Evolutionary conservation across 2,888 invertebrate genomes (phyloP), one percentile per base, ranked within the genome.

Genomic region (Drosophila picticornis): DNA sequence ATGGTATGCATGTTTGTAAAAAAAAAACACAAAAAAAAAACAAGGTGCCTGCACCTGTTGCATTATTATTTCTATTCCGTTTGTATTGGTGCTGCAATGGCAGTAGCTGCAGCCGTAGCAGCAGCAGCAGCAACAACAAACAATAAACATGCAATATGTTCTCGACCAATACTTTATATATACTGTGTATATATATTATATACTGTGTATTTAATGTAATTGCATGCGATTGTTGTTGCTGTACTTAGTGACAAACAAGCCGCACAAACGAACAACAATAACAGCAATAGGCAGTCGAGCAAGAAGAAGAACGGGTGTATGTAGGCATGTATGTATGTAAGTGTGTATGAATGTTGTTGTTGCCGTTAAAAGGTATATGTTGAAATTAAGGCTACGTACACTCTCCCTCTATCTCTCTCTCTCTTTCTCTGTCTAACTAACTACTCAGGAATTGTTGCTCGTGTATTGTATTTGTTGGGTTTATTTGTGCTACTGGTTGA

Each of bases 401-500:
- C 48, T 32, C 51, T n/a, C 25, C 34, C 40, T 53, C 13, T 13
- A 6, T 31, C 29, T 5, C 29, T 51, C 19, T 29, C 5, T 11
- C 4, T 27, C 13, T 16, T 22, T 25, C 5, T 29, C 4, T 56
- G 19, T 56, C 29, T 57, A 51, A 34, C 58, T 77, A 46, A 32
- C 67, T 58, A 51, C 59, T 67, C 62, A 52, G 66, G 46, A 72
- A 77, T 73, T 62, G 73, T 77, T 75, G 70, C n/a, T 55, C 38
- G 32, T 51, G 68, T 63, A 73, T 55, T 69, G 56, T 69, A 56
- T 67, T 77, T 75, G 76, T 67, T 75, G 60, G 60, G 72, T 81
- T 74, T 72, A 66, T 79, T 72, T 69, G 75, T 75, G 81, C 77
- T 79, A 81, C 81, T 81, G 72, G 81, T 79, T 81, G 81, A 72